Evolutionary conservation across 1,140 invertebrate species (phyloP).

Genomic region (Listronotus oregonensis): DNA sequence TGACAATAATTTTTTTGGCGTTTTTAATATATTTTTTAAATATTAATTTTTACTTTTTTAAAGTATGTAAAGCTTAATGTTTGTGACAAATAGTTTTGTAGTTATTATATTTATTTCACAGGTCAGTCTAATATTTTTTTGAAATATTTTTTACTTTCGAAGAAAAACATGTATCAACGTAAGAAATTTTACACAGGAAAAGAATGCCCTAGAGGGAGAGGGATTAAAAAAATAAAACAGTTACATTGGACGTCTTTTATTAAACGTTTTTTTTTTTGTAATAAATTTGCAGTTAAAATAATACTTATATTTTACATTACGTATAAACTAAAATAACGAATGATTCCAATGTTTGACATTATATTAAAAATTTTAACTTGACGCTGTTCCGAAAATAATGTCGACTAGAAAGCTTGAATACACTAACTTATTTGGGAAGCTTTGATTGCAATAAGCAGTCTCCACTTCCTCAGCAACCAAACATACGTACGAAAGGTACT

Average conservation of each 20-base stretch:
- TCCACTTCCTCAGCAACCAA: conserved; percentile 43
- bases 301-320: conserved; percentile 48
- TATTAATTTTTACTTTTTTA: too few species aligned
- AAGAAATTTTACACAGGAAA: too few species aligned
- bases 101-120: too few species aligned
- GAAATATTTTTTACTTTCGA: too few species aligned
- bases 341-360: conserved; percentile 45
- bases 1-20: not conserved
- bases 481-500: conserved; percentile 40
- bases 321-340: conserved; percentile 42
- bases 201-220: not conserved
- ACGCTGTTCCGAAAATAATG: conserved; percentile 43
- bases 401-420: conserved; percentile 50
- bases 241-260: conserved; percentile 52
- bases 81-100: too few species aligned
- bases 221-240: conserved; percentile 14
- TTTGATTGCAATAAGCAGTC: conserved; percentile 45
- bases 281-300: conserved; percentile 50
- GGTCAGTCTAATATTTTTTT: too few species aligned
- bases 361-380: conserved; percentile 37
- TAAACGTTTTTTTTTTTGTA: conserved; percentile 44
- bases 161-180: too few species aligned
- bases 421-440: conserved; percentile 42
- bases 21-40: too few species aligned
- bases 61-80: too few species aligned